Base-by-base conservation (phyloP, 2,113 vertebrate species). In the Colaptes auratus region DNA sequence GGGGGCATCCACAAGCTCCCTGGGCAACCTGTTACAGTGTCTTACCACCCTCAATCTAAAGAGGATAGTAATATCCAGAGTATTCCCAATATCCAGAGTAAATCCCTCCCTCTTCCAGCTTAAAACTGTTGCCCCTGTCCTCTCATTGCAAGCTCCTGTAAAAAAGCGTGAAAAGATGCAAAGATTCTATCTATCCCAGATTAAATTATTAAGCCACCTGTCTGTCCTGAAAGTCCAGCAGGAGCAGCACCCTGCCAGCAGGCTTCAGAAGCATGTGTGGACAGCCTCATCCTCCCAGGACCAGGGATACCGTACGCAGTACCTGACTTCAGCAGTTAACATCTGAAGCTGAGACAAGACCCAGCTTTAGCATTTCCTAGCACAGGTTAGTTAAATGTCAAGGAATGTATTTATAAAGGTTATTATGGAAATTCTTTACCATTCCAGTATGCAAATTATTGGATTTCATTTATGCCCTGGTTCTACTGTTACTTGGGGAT, bases 261-360 rank as follows among this genome's bases (percentile, higher is more conserved):
- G 31, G 31, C 11, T 84, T 23, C 23, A 53, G 56, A 71, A 4
- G 4, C 31, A 39, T 39, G 39, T 39, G 39, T 39, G 39, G 39
- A 39, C 39, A 84, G 1, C 17, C 15, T 39, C 10, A 20, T 24
- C 15, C 44, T 70, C 48, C 44, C 33, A 24, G 4, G 10, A 3
- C 31, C 7, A 0, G 1, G 36, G 25, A 24, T 23, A 42, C 15
- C 16, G 28, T 6, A 33, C 4, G 12, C 20, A 20, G 16, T 67
- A 24, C 12, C 31, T 16, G 27, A 52, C 33, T 74, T 83, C 16
- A 36, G n/a, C 31, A 39, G 14, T 46, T 76, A 52, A 66, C 0
- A 2, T 5, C 6, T n/a, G 28, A 61, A 48, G 31, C 21, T 42
- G 31, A 81, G 48, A 53, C n/a, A 64, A 70, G 23, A 55, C 8